Base-by-base conservation (phyloP, 2,888 invertebrate genomes). In the Rotaria magnacalcarata region DNA sequence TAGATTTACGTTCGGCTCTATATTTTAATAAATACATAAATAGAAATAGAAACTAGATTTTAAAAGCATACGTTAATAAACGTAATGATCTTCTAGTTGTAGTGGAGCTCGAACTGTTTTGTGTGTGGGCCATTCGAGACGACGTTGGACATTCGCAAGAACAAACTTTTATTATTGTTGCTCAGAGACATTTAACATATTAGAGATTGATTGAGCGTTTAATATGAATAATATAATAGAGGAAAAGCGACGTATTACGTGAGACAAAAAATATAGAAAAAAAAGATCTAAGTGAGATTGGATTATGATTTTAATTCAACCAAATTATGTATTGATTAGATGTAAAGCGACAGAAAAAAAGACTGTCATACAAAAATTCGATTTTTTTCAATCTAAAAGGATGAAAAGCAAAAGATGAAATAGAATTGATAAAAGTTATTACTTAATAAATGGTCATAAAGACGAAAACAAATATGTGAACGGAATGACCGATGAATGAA, bases 31-130 rank as follows among this genome's bases (percentile, higher is more conserved):
- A 60, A 34, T 27, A 67, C 0, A 67, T 34, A 34, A 34, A 19
- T 34, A 19, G 5, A 34, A 34, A 34, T 67, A 27, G 10, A 34
- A 67, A 19, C 50, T 27, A 67, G 34, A 7, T 27, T 60, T 10
- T 10, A 43, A 34, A 34, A 34, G 47, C 80, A 47, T 80, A 80
- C 80, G 80, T 80, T 80, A 80, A 80, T 47, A 80, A 80, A n/a
- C 80, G 80, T 80, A 80, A 80, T 47, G 80, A 80, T 80, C 80
- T 24, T 80, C 80, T 80, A 80, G 80, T 80, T 19, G 67, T 34
- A 34, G 67, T 34, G 19, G 67, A 67, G 67, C 34, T 67, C 34
- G 67, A 67, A 67, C 67, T 67, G 67, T 27, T 67, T 34, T 67
- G 67, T 34, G 19, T 67, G 34, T 67, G 67, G 27, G 67, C 67